Evolutionary conservation across 2,113 vertebrate species (phyloP), one percentile per base, ranked within the genome.

Genomic region (Grammomys surdaster): DNA sequence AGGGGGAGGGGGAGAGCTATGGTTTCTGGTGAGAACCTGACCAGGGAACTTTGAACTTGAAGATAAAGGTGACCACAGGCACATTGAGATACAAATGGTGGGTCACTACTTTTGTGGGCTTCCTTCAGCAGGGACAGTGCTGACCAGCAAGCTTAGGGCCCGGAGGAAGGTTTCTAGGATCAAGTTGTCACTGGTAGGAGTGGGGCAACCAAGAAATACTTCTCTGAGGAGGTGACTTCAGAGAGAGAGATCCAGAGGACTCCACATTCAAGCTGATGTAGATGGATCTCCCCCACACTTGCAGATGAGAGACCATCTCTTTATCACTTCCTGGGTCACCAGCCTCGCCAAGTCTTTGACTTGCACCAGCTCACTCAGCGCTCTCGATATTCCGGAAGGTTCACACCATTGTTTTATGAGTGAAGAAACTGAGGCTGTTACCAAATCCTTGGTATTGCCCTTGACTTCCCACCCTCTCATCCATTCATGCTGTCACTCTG

Each of bases 41-140:
- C 51, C 76, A 72, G 5, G 3, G 67, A 60, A 36, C 43, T 58
- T 94, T 77, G 60, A 87, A 81, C 58, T 65, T 87, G 88, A 85
- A 78, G 70, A 90, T 43, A 43, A 43, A 19, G 19, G 22, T 48
- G 33, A 13, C 75, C 56, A 26, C 78, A 63, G 70, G 33, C n/a
- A 48, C 7, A 4, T 67, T 91, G n/a, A 69, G n/a, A 40, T 36
- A n/a, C 12, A 82, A 31, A 95, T 9, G 28, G 2, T 65, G 33
- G 81, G 19, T 81, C 31, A 46, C 56, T 76, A 31, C 9, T 8
- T 5, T 26, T 46, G n/a, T 63, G 46, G 22, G 26, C 88, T 88
- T 94, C 40, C 86, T 82, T 94, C 65, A 58, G 19, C 40, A 88
- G 88, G n/a, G 51, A 88, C n/a, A 80, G 78, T 67, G 48, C 56